Base-by-base conservation (phyloP, 2,888 invertebrate species). In the Catonia carolina region DNA sequence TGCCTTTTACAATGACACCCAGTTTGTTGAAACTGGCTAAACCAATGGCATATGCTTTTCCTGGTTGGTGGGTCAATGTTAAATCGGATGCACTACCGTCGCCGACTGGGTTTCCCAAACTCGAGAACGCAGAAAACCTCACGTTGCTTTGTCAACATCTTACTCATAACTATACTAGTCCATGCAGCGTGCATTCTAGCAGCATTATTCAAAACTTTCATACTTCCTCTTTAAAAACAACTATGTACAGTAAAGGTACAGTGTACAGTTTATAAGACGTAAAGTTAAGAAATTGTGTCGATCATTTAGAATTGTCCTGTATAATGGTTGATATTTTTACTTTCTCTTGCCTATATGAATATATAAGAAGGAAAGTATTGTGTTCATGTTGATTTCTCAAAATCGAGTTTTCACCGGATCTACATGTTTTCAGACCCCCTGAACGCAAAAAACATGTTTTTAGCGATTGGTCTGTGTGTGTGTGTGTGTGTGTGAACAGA, bases 111-210 rank as follows among this genome's bases (percentile, higher is more conserved):
- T 5, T 20, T 42, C 8, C 20, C 20, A 22, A 42, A 18, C 20
- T 42, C 20, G 10, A 42, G 42, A 42, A 20, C 20, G 15, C 20
- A 42, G 42, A 42, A 42, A 42, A 42, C 42, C 20, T 42, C 20
- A 10, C 20, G 20, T 5, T 42, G 20, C 7, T 18, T 8, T 20
- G 10, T 20, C 1, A 20, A 5, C 42, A 27, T 41, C 12, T 15
- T 14, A 41, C 20, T 42, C 20, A 42, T 8, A 15, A 18, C 6
- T 20, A 20, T 8, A 8, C 8, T 8, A 15, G 4, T 42, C 18
- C 42, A 18, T 8, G 18, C 6, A 20, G 10, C n/a, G 12, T 14
- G 42, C 5, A 12, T 12, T 42, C 20, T 42, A 42, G 4, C 20
- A 2, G 20, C 20, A 20, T 10, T 42, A 20, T 18, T 42, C 20